Base-by-base conservation (phyloP, 1,140 invertebrate species). In the Aphaenogaster ashmeadi region DNA sequence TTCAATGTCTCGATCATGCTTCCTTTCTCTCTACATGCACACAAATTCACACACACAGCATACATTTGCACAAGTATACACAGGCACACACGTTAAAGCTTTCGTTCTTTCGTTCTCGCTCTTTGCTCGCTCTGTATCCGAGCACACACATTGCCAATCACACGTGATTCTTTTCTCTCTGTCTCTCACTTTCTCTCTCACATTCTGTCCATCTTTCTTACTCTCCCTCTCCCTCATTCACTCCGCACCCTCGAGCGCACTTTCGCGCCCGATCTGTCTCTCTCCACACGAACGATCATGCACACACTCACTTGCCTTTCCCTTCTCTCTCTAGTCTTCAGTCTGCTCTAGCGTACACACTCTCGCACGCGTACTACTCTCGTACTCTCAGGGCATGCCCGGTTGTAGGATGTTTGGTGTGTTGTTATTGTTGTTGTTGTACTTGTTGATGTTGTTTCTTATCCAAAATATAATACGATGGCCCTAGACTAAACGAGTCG, bases 351-450 rank as follows among this genome's bases (percentile, higher is more conserved):
- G 88, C 86, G 72, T 86, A 81, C 71, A 58, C 84, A 88, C 78
- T 83, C 93, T 89, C 69, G 85, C 87, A 92, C 91, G 83, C 93
- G 93, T 89, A 80, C 93, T 94, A 95, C 95, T 95, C 95, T 95
- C 94, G 94, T 95, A 95, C 94, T 95, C 95, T 95, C 95, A 94
- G 94, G 94, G 94, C 95, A 95, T 95, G 94, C 94, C 95, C 94
- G 91, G 94, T 95, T 95, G 95, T 94, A 95, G 95, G 94, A 95
- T 94, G 92, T 91, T 91, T 91, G 87, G 92, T 94, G 92, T 94
- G 88, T 93, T 91, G 88, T 88, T 93, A 87, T 89, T 86, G 84
- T 75, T 87, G 84, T 86, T 71, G 88, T 86, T 77, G 89, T 79
- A 64, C 56, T 84, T 83, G 84, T 90, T 71, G 87, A 85, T 83